These are phyloP conservation scores for Coendou prehensilis DNA, from an alignment of 2,797 vertebrate species.

Conservation along the genomic window DNA sequence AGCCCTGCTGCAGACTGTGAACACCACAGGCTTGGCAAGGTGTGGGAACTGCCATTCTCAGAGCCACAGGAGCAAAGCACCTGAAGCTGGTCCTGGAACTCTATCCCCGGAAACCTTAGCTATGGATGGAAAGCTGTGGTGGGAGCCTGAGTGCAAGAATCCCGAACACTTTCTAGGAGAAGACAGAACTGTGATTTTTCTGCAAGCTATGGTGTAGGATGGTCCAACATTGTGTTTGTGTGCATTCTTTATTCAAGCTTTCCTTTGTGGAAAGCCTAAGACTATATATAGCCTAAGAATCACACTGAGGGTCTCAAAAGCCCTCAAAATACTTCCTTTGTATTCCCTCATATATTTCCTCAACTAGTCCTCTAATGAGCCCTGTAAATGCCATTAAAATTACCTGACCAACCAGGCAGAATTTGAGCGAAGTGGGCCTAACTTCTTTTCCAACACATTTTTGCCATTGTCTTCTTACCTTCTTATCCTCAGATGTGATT, in stretches of 20 bases:
- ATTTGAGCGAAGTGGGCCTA: not conserved
- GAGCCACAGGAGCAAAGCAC: not conserved
- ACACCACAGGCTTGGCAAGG: not conserved
- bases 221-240: not conserved
- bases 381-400: not conserved
- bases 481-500: not conserved
- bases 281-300: not conserved
- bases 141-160: too few relatives aligned
- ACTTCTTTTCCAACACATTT: not conserved
- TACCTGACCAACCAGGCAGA: not conserved
- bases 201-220: not conserved
- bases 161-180: not conserved
- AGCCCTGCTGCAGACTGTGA: not conserved
- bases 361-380: not conserved
- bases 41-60: not conserved
- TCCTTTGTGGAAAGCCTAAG: not conserved
- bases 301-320: not conserved
- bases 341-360: not conserved
- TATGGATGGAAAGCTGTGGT: not conserved
- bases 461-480: not conserved
- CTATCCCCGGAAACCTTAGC: not conserved
- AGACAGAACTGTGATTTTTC: not conserved
- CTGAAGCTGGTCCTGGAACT: not conserved
- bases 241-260: not conserved
- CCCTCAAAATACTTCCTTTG: not conserved